Evolutionary conservation across 2,797 vertebrate species (phyloP), one percentile per base, ranked within the genome.

Genomic region (Alcedo atthis): DNA sequence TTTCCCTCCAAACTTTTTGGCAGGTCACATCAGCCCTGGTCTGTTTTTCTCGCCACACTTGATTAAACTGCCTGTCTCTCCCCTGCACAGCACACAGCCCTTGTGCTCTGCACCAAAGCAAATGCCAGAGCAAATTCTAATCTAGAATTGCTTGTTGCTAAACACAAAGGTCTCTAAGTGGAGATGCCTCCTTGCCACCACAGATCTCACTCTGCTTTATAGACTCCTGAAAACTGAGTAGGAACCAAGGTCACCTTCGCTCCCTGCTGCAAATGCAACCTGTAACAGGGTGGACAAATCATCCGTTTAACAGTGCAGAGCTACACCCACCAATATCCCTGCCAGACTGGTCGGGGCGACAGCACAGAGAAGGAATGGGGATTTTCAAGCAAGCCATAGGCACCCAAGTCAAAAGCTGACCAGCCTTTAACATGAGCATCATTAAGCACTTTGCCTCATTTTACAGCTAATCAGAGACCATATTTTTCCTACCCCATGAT

Each of bases 281-380:
- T 86, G 92, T 74, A 91, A 62, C 63, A 85, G 51, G 81, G 42
- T 71, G 69, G 63, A 89, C 55, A 37, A 66, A 69, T 78, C 73
- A 78, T 18, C 45, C 7, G 0, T 32, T 3, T 8, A 55, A 37
- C 22, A 67, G 66, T 0, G 0, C 24, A 59, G 61, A 83, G 89
- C 69, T 68, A 30, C 68, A 64, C 66, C 54, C 64, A 1, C 2
- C 58, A 66, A 22, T 1, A 17, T 75, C 37, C 49, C 45, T 0
- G 15, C 15, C 21, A 43, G 48, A 12, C 25, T 1, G 3, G 42
- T 43, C 51, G 32, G 42, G 24, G 68, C 6, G 18, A 86, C 62
- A 51, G 74, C 49, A 26, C 21, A 1, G 1, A 2, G 0, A 20
- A 48, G 37, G 58, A 58, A 42, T 0, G 0, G 21, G 19, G 14